Conservation (phyloP, 2,888 invertebrate species). For the Temnothorax unifasciatus region DNA sequence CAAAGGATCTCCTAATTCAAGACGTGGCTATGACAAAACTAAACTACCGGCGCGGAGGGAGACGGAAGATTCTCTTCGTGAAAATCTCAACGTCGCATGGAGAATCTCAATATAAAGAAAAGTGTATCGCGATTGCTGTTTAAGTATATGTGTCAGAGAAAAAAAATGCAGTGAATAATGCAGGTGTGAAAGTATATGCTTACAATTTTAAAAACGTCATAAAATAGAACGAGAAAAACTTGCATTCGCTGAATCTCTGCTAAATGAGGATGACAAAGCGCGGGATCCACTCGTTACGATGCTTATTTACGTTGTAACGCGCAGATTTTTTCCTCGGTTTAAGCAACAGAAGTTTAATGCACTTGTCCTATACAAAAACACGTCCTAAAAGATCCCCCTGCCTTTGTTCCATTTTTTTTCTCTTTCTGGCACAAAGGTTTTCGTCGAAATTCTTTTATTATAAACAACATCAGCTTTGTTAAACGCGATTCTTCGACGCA, state of each 20-base stretch:
- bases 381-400: neutral
- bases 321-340: slow-evolving; percentile 4
- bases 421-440: neutral
- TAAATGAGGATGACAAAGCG: neutral
- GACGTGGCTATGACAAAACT: slow-evolving; percentile 30
- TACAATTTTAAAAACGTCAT: neutral
- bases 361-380: neutral
- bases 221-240: neutral
- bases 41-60: neutral
- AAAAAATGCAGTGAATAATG: neutral
- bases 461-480: slow-evolving; percentile 2
- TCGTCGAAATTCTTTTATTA: neutral
- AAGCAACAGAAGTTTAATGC: slow-evolving; percentile 7
- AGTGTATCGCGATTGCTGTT: neutral
- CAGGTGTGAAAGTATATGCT: neutral
- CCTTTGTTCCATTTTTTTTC: slow-evolving; percentile 6
- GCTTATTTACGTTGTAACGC: neutral
- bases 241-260: neutral
- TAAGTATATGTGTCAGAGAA: neutral
- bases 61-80: neutral
- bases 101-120: neutral
- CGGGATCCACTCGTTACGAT: neutral
- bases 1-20: slow-evolving; percentile 36
- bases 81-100: neutral
- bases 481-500: neutral